Percentiles rank a stretch among this genome's conserved stretches.
Evolutionary conservation across 2,888 invertebrate species (phyloP).

Genomic region (Julus scanicus): DNA sequence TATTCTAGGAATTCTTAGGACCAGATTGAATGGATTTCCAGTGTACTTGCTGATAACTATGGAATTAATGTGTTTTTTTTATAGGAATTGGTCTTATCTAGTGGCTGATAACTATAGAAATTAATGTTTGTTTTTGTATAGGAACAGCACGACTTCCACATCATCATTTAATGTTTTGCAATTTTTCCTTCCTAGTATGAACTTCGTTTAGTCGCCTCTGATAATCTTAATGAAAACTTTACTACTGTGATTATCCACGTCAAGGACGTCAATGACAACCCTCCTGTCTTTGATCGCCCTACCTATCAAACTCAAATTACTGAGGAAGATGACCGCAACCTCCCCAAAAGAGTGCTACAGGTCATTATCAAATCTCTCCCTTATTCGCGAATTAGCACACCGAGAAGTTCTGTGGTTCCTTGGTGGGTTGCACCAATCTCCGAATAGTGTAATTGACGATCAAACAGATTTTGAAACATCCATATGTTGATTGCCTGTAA

Average conservation of each 20-base stretch:
- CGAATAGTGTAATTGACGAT: not conserved
- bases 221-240: conserved; percentile 96
- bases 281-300: conserved; percentile 94
- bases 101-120: too few species aligned
- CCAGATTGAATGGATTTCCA: too few species aligned
- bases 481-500: not conserved
- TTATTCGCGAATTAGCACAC: not conserved
- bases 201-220: conserved; percentile 91
- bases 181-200: conserved; percentile 77
- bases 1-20: too few species aligned
- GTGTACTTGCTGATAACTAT: too few species aligned
- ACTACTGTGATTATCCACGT: conserved; percentile 97
- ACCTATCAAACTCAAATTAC: conserved; percentile 96
- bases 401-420: not conserved
- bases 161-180: not conserved
- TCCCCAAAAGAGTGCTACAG: conserved; percentile 93
- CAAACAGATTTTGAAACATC: too few species aligned
- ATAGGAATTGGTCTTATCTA: too few species aligned
- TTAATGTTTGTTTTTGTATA: too few species aligned
- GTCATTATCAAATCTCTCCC: conserved; percentile 65
- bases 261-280: conserved; percentile 98
- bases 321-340: conserved; percentile 93
- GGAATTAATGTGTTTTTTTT: too few species aligned
- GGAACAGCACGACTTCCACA: too few species aligned
- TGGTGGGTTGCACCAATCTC: not conserved